phyloP scores from a whole-genome alignment of 2,888 invertebrate species.

The Caradrina kadenii region DNA sequence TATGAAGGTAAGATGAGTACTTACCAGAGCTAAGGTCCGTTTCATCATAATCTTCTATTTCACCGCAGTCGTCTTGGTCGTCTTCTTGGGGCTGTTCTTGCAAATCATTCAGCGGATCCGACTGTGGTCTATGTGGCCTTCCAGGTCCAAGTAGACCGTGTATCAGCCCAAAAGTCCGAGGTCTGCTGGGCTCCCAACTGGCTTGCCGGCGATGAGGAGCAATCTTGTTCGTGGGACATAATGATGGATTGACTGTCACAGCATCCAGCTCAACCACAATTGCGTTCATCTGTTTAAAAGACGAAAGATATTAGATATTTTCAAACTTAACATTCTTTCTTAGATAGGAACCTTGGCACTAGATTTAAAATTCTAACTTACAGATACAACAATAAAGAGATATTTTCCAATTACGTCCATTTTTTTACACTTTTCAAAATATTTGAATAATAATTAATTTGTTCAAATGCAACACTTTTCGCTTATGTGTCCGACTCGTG shows the following conservation, averaged over 20 bases:
- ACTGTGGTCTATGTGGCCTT: slow-evolving; percentile 57
- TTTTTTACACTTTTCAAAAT: slow-evolving; percentile 8
- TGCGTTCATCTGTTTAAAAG: slow-evolving; percentile 66
- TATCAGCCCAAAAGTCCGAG: slow-evolving; percentile 80
- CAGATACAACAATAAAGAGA: slow-evolving; percentile 43
- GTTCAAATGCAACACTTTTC: slow-evolving; percentile 62
- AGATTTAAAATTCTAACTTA: slow-evolving; percentile 33
- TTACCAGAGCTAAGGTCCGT: slow-evolving; percentile 84
- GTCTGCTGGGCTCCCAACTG: slow-evolving; percentile 66
- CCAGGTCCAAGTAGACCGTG: slow-evolving; percentile 76
- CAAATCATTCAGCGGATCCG: slow-evolving; percentile 68
- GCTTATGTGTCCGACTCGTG: slow-evolving; percentile 69
- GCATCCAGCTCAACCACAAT: slow-evolving; percentile 70
- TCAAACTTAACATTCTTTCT: not conserved
- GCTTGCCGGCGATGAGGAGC: slow-evolving; percentile 79
- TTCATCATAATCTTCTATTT: slow-evolving; percentile 87
- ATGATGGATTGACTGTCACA: slow-evolving; percentile 78
- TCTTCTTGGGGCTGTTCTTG: slow-evolving; percentile 82
- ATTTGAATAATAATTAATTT: slow-evolving; percentile 12
- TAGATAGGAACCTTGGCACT: not conserved
- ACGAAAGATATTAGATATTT: slow-evolving; percentile 11
- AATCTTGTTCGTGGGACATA: slow-evolving; percentile 87
- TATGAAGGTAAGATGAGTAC: slow-evolving; percentile 46
- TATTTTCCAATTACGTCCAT: slow-evolving; percentile 37
- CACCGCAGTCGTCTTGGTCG: slow-evolving; percentile 83